A percentile compares a stretch with the other conserved stretches of the same genome.
These are phyloP conservation scores for Lasioglossum figueresi DNA, from an alignment of 2,888 invertebrate species.

Conservation along the genomic window DNA sequence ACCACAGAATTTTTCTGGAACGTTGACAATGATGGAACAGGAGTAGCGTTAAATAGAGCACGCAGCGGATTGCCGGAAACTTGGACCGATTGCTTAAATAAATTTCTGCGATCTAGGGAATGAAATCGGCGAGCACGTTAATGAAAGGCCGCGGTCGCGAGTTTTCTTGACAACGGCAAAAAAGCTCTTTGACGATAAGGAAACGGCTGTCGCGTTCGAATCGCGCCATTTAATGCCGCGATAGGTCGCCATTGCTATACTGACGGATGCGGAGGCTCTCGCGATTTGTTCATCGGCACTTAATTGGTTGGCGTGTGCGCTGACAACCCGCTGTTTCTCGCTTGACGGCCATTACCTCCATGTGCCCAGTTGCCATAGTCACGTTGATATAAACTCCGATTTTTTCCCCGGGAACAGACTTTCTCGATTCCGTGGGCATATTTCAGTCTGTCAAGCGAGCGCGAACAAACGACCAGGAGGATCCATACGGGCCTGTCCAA, in stretches of 20 bases:
- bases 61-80: neutral
- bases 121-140: neutral
- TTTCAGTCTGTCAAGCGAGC: slow-evolving; percentile 62
- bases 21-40: too few relatives aligned
- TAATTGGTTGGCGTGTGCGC: slow-evolving; percentile 48
- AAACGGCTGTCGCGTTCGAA: slow-evolving; percentile 80
- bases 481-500: slow-evolving; percentile 4
- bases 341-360: slow-evolving; percentile 77
- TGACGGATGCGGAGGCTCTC: slow-evolving; percentile 1
- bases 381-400: neutral
- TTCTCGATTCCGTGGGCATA: neutral
- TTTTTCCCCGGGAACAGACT: slow-evolving; percentile 2
- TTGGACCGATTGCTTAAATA: neutral
- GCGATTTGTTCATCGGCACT: slow-evolving; percentile 42
- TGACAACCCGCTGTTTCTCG: slow-evolving; percentile 73
- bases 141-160: slow-evolving; percentile 8
- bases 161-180: slow-evolving; percentile 5
- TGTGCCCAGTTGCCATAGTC: slow-evolving; percentile 59
- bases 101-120: neutral
- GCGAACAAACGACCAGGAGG: neutral
- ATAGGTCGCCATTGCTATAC: slow-evolving; percentile 31
- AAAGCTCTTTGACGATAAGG: slow-evolving; percentile 47
- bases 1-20: too few relatives aligned
- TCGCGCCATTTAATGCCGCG: slow-evolving; percentile 77
- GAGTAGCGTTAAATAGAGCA: neutral